Evolutionary conservation across 2,888 invertebrate genomes (phyloP).

Genomic region (Azorinus chamasolen): DNA sequence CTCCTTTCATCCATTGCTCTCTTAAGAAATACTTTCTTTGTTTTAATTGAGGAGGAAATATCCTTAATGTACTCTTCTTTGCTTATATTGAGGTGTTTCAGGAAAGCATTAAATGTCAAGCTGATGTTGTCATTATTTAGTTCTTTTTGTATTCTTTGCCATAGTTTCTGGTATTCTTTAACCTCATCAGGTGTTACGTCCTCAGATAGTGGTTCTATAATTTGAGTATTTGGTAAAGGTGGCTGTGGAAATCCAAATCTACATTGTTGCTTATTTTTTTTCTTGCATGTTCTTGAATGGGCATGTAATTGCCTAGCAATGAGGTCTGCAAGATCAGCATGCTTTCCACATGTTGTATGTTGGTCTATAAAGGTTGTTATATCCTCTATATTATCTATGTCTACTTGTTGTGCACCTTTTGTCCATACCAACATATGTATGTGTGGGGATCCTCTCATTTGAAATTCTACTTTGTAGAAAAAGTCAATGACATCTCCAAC

Average conservation of each 20-base stretch:
- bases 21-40: slow-evolving; percentile 55
- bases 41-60: slow-evolving; percentile 29
- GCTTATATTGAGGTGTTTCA: slow-evolving; percentile 32
- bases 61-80: slow-evolving; percentile 41
- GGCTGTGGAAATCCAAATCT: slow-evolving; percentile 52
- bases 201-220: slow-evolving; percentile 32
- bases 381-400: slow-evolving; percentile 9
- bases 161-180: slow-evolving; percentile 1
- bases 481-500: slow-evolving; percentile 51
- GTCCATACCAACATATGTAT: slow-evolving; percentile 52
- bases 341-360: slow-evolving; percentile 27
- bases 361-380: slow-evolving; percentile 36
- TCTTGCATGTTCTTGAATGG: slow-evolving; percentile 36
- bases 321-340: slow-evolving; percentile 9
- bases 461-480: slow-evolving; percentile 60
- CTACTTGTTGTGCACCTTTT: slow-evolving; percentile 37
- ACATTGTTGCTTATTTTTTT: slow-evolving; percentile 27
- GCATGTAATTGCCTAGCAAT: slow-evolving; percentile 9
- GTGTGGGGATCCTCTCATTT: slow-evolving; percentile 56
- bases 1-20: slow-evolving; percentile 34
- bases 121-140: slow-evolving; percentile 10
- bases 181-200: slow-evolving; percentile 2
- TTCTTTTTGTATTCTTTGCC: background rate
- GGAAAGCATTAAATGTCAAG: slow-evolving; percentile 20
- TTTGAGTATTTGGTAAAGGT: slow-evolving; percentile 25